phyloP scores from a whole-genome alignment of 2,888 invertebrate genomes.

The Microdon myrmicae region DNA sequence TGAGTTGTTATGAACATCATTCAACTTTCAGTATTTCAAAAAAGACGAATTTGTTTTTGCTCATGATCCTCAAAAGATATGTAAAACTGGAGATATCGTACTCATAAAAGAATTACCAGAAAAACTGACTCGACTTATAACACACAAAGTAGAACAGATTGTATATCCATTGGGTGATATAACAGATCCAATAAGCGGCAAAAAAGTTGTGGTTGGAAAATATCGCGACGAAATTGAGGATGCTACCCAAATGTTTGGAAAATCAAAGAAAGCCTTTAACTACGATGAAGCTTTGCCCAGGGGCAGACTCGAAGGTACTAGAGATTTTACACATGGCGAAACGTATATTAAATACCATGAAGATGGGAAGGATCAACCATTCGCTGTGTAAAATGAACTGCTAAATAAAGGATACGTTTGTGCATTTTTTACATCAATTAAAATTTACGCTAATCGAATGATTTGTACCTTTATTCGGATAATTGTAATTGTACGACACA shows the following conservation, averaged over 20 bases:
- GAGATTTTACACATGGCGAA: slow-evolving; percentile 82
- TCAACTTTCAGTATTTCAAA: slow-evolving; percentile 77
- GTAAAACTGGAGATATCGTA: slow-evolving; percentile 86
- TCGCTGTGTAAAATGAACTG: slow-evolving; percentile 72
- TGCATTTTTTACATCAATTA: too few relatives aligned
- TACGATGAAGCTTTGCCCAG: slow-evolving; percentile 81
- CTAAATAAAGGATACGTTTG: too few relatives aligned
- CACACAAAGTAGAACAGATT: slow-evolving; percentile 82
- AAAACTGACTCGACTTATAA: slow-evolving; percentile 79
- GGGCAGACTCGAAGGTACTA: slow-evolving; percentile 84
- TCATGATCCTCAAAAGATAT: slow-evolving; percentile 79
- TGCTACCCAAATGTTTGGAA: slow-evolving; percentile 76
- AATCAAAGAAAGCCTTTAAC: slow-evolving; percentile 75
- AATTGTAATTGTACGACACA: too few relatives aligned
- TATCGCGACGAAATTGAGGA: slow-evolving; percentile 81
- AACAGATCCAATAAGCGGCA: slow-evolving; percentile 86
- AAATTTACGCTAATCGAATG: too few relatives aligned
- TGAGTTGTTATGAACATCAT: slow-evolving; percentile 1
- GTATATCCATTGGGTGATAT: slow-evolving; percentile 85
- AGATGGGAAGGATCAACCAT: slow-evolving; percentile 78
- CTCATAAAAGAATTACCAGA: slow-evolving; percentile 79
- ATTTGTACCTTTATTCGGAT: too few relatives aligned
- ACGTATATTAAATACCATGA: slow-evolving; percentile 83
- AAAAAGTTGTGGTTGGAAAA: slow-evolving; percentile 77
- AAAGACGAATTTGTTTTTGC: slow-evolving; percentile 80